Evolutionary conservation across 37 sponge, comb jelly and placozoan species (phyloP).

Genomic region (Oopsacas minuta): DNA sequence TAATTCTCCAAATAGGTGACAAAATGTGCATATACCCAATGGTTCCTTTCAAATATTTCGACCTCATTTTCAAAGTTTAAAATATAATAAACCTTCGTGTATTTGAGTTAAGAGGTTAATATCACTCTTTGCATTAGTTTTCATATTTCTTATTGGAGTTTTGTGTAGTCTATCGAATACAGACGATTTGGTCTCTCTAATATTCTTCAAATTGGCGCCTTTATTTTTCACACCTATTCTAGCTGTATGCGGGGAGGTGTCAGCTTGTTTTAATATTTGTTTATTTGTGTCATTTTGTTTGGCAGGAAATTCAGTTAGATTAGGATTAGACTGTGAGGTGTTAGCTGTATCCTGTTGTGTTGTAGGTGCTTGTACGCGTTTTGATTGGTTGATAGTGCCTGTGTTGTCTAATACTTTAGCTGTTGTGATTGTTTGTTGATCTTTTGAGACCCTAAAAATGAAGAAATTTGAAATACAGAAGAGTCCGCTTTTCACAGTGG

Average conservation of each 20-base stretch:
- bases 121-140: constrained; percentile 7
- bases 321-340: neutral
- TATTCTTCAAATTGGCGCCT: neutral
- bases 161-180: neutral
- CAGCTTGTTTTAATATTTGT: no score
- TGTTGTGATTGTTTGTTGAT: neutral
- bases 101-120: neutral
- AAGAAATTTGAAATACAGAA: no score
- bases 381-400: neutral
- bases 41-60: no score
- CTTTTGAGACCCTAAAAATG: neutral
- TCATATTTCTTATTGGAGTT: neutral
- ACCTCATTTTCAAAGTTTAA: no score
- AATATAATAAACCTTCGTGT: neutral
- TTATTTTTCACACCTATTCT: neutral
- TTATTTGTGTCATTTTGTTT: neutral
- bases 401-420: neutral
- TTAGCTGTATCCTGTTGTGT: neutral
- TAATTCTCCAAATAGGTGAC: no score
- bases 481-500: no score
- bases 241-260: no score
- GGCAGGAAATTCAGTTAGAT: neutral
- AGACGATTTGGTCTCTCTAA: neutral
- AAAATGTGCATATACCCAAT: no score
- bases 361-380: neutral